Base-by-base conservation (phyloP, 2,113 vertebrate genomes). In the Malaclemys terrapin region DNA sequence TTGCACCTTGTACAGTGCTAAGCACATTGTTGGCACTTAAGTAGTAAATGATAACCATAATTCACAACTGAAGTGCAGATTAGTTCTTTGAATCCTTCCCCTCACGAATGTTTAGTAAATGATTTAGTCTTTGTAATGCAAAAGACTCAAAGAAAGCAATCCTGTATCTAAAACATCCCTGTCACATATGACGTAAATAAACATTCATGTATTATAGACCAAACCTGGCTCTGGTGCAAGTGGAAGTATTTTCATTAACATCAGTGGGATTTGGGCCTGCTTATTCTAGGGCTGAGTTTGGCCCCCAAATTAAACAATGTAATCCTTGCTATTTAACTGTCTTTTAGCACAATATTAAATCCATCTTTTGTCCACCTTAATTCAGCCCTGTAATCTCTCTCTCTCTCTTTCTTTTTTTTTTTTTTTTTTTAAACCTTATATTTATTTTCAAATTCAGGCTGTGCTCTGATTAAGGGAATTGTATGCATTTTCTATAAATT, bases 401-500 rank as follows among this genome's bases (percentile, higher is more conserved):
- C 83, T 65, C 54, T 87, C 8, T n/a, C n/a, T n/a, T n/a, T n/a
- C n/a, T n/a, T n/a, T n/a, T n/a, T 42, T 4, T 69, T 90, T 2
- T 72, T 3, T 53, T 86, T 94, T 91, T 88, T 88, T 27, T 4
- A 89, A 78, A 50, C 50, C 50, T 85, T 80, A 57, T 83, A 31
- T 84, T 92, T 96, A 84, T 96, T 97, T 97, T 95, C 90, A 94
- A 97, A 98, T 96, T 91, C 8, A 96, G 95, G 88, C 89, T 92
- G 45, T 93, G 91, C 87, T 97, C 97, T 94, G 97, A 97, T 96
- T 97, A 97, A 97, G 94, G 87, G 96, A 97, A 98, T 97, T 13
- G 97, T 96, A 97, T 97, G 96, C 96, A 87, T 98, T 99, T 99
- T 98, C 98, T 98, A 98, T 99, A 99, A 99, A 99, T 99, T 99